Evolutionary conservation across 1,140 invertebrate genomes (phyloP), one percentile per base, ranked within the genome.

Genomic region (Zophobas atratus): DNA sequence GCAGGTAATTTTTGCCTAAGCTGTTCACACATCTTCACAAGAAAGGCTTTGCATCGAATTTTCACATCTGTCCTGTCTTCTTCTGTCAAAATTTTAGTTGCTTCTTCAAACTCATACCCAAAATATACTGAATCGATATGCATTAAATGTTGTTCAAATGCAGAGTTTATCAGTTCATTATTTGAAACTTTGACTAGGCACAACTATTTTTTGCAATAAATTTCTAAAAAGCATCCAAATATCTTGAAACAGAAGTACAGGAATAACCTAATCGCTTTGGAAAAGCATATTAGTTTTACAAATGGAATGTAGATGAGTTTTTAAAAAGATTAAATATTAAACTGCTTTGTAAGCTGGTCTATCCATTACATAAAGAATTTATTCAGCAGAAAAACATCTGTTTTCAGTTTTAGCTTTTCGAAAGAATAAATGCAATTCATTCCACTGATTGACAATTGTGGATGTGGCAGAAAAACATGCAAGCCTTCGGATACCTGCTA

Each of bases 241-340:
- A 57, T 57, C 55, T 57, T 57, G 55, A 57, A 57, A 57, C n/a
- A 57, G n/a, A 57, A 57, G 4, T 5, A 57, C 3, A 57, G 55
- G 55, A 36, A 4, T 33, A 36, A 57, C 55, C 6, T 57, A 6
- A 6, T 57, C 55, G 6, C 55, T 36, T 57, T 57, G 55, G n/a
- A 57, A 57, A 4, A 57, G n/a, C 20, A 57, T 4, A n/a, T 57
- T 33, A 4, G 55, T 57, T 57, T 57, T 57, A n/a, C 55, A 57
- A 6, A 57, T 57, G 3, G n/a, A 4, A 6, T 46, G 3, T 46
- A 46, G 8, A 46, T 46, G 4, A 4, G 32, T 33, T 57, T 57
- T 57, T 36, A 57, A 6, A 57, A 57, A 57, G n/a, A n/a, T 36
- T 57, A 57, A 57, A 57, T 57, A 57, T 20, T 20, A 20, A 20